Percentiles rank a stretch among this genome's conserved stretches.
These are phyloP conservation scores for Loripinus fragilis DNA, from an alignment of 2,888 invertebrate genomes.

Conservation along the genomic window DNA sequence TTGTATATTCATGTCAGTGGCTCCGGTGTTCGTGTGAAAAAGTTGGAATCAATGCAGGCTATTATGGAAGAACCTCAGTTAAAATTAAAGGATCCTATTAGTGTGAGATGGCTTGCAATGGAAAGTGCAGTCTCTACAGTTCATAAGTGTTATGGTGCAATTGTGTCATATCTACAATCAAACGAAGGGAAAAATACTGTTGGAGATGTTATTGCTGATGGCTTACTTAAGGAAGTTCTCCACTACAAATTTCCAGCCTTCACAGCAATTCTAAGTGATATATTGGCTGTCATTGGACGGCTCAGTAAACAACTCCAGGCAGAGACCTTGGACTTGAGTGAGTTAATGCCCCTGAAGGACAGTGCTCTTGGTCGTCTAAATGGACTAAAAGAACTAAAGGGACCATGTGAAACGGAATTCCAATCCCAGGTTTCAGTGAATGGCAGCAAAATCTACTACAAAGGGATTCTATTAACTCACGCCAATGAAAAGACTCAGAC, in stretches of 20 bases:
- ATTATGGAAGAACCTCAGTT: slow-evolving; percentile 29
- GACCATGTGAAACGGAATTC: slow-evolving; percentile 1
- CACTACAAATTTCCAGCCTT: slow-evolving; percentile 30
- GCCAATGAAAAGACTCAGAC: slow-evolving; percentile 25
- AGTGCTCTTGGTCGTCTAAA: slow-evolving; percentile 3
- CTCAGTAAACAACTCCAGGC: slow-evolving; percentile 11
- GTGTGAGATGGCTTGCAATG: slow-evolving; percentile 16
- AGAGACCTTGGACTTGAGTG: slow-evolving; percentile 20
- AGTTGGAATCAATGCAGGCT: slow-evolving; percentile 20
- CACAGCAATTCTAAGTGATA: slow-evolving; percentile 16
- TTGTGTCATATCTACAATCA: slow-evolving; percentile 20
- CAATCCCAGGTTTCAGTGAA: neutral
- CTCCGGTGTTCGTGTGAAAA: neutral
- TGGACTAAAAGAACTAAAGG: slow-evolving; percentile 1
- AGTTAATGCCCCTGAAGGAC: neutral
- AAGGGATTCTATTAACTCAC: slow-evolving; percentile 15
- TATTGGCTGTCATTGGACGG: neutral
- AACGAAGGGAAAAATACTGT: slow-evolving; percentile 17
- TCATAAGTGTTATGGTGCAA: slow-evolving; percentile 23
- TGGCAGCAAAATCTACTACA: neutral
- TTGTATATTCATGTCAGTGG: too few relatives aligned
- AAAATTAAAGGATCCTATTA: too few relatives aligned
- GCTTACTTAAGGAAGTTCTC: slow-evolving; percentile 10
- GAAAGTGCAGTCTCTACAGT: slow-evolving; percentile 10
- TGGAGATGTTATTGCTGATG: slow-evolving; percentile 19